Base-by-base conservation (phyloP, 2,888 invertebrate genomes). In the Amorpha juglandis region DNA sequence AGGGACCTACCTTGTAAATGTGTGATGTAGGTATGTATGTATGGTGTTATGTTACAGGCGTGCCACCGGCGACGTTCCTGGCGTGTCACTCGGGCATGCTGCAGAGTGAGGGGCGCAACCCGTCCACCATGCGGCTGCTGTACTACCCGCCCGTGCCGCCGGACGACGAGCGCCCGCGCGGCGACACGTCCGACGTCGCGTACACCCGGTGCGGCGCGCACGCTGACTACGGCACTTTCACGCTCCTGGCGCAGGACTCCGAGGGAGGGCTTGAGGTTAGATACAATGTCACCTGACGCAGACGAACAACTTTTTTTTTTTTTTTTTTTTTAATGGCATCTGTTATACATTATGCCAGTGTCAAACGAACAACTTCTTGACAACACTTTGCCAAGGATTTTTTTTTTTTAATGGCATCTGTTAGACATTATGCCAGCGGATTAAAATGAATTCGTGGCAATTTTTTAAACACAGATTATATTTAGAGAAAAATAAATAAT, bases 151-250 rank as follows among this genome's bases (percentile, higher is more conserved):
- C 96, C 0, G 92, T 95, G 53, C 93, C 94, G 21, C 95, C 95
- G 14, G 95, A 94, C 71, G 94, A 95, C 78, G 94, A 93, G 67
- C 92, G 94, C 62, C 92, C 93, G 9, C 89, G 94, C 74, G 84
- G 38, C 52, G 76, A 76, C 67, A 80, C 11, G 27, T 76, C 76
- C 67, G 81, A 87, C 71, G 82, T 77, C 16, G 79, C 82, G 66
- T 93, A 93, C 87, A 95, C 95, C 51, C 94, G 96, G 50, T 96
- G 96, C 79, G 96, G 95, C 1, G 95, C 96, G 0, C 96, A 96
- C 82, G 95, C 95, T 33, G 97, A 97, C 85, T 95, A 95, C 73
- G 96, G 96, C 71, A 96, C 96, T 62, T 95, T 97, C 82, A 97
- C 97, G 16, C 89, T 97, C 69, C 90, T 97, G 53, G 94, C 96